Base-by-base conservation (phyloP, 1,140 invertebrate genomes). In the Vollenhovia emeryi region DNA sequence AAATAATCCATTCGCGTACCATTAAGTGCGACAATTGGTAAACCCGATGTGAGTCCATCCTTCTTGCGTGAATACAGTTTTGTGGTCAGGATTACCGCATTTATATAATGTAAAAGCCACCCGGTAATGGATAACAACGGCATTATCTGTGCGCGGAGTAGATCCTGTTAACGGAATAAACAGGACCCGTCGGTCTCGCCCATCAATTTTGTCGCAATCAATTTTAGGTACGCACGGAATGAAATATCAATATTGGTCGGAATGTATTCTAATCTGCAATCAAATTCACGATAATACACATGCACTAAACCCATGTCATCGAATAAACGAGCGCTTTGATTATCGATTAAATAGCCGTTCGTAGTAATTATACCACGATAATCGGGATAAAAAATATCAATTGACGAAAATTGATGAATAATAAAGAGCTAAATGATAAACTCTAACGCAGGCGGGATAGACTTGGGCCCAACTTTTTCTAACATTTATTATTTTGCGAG, bases 171-270 rank as follows among this genome's bases (percentile, higher is more conserved):
- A 73, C 36, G 36, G 27, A 71, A 80, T 71, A 80, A 71, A 80
- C 36, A 80, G 36, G 62, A 80, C 57, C 55, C 13, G 18, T 36
- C 21, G 43, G 24, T 30, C 59, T 43, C 62, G 11, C 1, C 21
- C 62, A 62, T 57, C 8, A 57, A n/a, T 74, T 52, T 36, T 18
- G 15, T 66, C 45, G 64, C 57, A 57, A 71, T 59, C 52, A 33
- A 45, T 82, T 71, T 82, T 73, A 73, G 13, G 15, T 82, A 21
- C 8, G 50, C 24, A 3, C 18, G 18, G 3, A 33, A 43, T 71
- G 36, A 80, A 82, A 73, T 73, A 82, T 82, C 27, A 57, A 73
- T 59, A 82, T 82, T 80, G 33, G 24, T 71, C 36, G 66, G 43
- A 60, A 33, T 45, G 4, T 64, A 36, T 78, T 6, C 75, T 78